These are phyloP conservation scores for Atractosteus spatula DNA, from an alignment of 2,113 vertebrate genomes.

Conservation along the genomic window DNA sequence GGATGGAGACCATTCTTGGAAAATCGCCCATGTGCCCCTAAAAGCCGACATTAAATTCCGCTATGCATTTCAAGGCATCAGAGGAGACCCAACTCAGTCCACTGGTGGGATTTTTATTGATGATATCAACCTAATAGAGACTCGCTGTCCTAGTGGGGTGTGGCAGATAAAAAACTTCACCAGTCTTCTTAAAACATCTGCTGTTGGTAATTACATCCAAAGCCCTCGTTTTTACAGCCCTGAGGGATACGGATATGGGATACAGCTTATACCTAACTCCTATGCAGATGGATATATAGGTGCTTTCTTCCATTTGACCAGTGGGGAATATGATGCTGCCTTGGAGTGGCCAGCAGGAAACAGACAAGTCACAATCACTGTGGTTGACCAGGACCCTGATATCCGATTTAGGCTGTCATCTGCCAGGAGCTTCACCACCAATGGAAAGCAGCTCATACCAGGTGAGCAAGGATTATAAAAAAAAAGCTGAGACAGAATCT, in stretches of 20 bases:
- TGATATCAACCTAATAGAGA: constrained; percentile 79
- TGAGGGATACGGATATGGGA: constrained; percentile 28
- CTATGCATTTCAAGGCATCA: constrained; percentile 81
- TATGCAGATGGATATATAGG: constrained; percentile 33
- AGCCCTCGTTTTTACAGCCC: constrained; percentile 29
- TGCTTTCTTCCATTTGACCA: constrained; percentile 67
- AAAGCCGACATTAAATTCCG: constrained; percentile 77
- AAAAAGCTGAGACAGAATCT: too few relatives aligned
- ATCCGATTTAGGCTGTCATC: constrained; percentile 65
- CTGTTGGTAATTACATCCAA: constrained; percentile 10
- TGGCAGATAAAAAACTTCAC: constrained; percentile 80
- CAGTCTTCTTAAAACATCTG: constrained; percentile 53
- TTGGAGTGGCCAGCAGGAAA: constrained; percentile 73
- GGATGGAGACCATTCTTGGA: constrained; percentile 72
- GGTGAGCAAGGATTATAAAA: constrained; percentile 39
- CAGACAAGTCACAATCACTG: constrained; percentile 59
- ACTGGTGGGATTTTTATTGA: constrained; percentile 77
- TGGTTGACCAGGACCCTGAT: constrained; percentile 71
- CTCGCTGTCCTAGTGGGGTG: constrained; percentile 70
- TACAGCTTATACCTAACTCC: constrained; percentile 22
- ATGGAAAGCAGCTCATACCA: neutral
- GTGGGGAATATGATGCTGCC: constrained; percentile 62
- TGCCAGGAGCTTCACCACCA: constrained; percentile 63
- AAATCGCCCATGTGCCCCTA: constrained; percentile 79
- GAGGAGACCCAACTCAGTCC: constrained; percentile 56